Evolutionary conservation across 1,140 invertebrate species (phyloP), one percentile per base, ranked within the genome.

Genomic region (Conopomorpha cramerella): DNA sequence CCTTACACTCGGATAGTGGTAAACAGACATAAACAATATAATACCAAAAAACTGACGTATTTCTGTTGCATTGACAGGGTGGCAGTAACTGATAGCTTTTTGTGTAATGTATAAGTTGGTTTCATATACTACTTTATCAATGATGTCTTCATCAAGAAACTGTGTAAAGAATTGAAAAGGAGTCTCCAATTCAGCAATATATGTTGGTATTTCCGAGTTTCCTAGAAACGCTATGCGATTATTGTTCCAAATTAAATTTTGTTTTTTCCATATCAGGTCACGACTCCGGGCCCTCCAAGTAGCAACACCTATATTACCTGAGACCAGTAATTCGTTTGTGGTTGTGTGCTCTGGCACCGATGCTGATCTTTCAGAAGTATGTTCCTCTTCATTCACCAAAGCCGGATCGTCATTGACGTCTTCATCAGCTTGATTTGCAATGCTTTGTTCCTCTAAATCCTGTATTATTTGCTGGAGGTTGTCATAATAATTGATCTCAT

Each of bases 401-500:
- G n/a, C n/a, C n/a, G n/a, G 27, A 16, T 39, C 32, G 39, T 43
- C 16, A 40, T 40, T 16, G 30, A 28, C 30, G 39, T 40, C 34
- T 40, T 31, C 38, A 23, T 17, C 35, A 30, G 12, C 14, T 31
- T 27, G 30, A 34, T 31, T 27, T 30, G 29, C 36, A 40, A 33
- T 29, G 26, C 29, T 13, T 26, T 55, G 45, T 47, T 55, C 46
- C 37, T 60, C 49, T 50, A 60, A 40, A 41, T 51, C 53, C 41
- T 43, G 31, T 33, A 49, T 46, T 45, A 51, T 49, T 48, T 55
- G 52, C 51, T 45, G 50, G 51, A 42, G 43, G 48, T 43, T 55
- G 41, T 45, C 51, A 56, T 54, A 53, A 53, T 53, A 52, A 45
- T 55, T 43, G 49, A 54, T 54, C 38, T 55, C 53, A 58, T 54